A percentile compares a stretch with the other conserved stretches of the same genome.
phyloP scores from a whole-genome alignment of 2,797 vertebrate genomes.

The Coccyzus lansbergi region DNA sequence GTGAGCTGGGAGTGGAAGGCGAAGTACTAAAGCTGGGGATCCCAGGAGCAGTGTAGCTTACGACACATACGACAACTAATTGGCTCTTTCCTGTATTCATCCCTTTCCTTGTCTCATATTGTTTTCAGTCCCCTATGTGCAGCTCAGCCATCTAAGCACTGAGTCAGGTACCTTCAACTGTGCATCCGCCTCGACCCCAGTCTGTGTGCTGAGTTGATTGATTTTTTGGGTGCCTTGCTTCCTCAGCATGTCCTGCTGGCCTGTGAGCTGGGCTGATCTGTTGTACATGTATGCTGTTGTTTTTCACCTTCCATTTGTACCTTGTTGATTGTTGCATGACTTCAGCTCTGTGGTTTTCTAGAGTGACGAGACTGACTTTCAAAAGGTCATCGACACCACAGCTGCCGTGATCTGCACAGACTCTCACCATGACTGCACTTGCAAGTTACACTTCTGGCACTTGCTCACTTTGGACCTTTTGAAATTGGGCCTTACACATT shows the following conservation, averaged over 20 bases:
- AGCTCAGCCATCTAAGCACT: conserved; percentile 92
- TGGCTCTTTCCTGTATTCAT: conserved; percentile 61
- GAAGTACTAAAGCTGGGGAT: neutral
- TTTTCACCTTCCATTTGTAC: conserved; percentile 51
- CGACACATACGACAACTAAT: neutral
- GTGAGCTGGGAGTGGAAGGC: neutral
- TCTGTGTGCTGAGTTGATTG: conserved; percentile 15
- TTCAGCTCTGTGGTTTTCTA: conserved; percentile 26
- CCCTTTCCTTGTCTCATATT: conserved; percentile 77
- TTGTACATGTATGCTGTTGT: neutral
- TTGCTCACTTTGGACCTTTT: conserved; percentile 48
- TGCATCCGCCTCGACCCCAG: conserved; percentile 36
- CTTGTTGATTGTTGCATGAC: conserved; percentile 61
- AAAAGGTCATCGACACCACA: conserved; percentile 35
- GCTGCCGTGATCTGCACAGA: conserved; percentile 14
- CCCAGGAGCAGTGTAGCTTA: neutral
- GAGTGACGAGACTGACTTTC: conserved; percentile 36
- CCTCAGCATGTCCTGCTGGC: conserved; percentile 71
- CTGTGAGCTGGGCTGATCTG: conserved; percentile 3
- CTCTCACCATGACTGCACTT: neutral
- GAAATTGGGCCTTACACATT: conserved; percentile 44
- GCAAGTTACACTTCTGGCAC: neutral
- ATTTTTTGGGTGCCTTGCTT: conserved; percentile 58
- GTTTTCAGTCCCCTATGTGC: conserved; percentile 87
- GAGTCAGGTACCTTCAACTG: conserved; percentile 91